Percentiles rank a stretch among this genome's conserved stretches.
Conservation (phyloP, 2,113 vertebrate genomes). For the Mus spicilegus region DNA sequence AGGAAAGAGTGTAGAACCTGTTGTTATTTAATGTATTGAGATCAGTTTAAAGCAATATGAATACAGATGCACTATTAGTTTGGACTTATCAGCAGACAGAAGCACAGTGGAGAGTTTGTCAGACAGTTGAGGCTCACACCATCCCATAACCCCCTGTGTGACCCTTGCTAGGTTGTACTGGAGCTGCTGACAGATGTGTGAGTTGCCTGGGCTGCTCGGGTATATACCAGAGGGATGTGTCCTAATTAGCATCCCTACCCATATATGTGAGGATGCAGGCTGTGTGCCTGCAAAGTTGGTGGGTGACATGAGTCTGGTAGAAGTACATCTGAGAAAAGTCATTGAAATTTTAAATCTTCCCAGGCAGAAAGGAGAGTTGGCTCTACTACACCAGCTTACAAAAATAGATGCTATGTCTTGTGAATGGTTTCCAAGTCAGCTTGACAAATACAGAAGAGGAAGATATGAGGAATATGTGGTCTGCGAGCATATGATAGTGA, state of each 20-base stretch:
- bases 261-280: not conserved
- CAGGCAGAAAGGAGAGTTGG: not conserved
- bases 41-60: not conserved
- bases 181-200: not conserved
- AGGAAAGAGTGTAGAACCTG: not conserved
- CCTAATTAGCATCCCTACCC: not conserved
- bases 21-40: not conserved
- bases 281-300: not conserved
- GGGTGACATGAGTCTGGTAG: not conserved
- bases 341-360: not conserved
- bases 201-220: not conserved
- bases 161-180: not conserved
- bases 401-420: not conserved
- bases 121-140: not conserved
- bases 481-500: not conserved
- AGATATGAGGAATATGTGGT: not conserved
- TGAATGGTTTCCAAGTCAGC: not conserved
- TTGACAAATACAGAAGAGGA: not conserved
- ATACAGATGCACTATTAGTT: not conserved
- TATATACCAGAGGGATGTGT: not conserved
- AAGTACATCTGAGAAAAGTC: constrained; percentile 32
- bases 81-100: not conserved
- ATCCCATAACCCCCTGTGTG: not conserved
- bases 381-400: not conserved
- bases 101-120: not conserved